Evolutionary conservation across 1,140 invertebrate genomes (phyloP).

Genomic region (Panonychus citri): DNA sequence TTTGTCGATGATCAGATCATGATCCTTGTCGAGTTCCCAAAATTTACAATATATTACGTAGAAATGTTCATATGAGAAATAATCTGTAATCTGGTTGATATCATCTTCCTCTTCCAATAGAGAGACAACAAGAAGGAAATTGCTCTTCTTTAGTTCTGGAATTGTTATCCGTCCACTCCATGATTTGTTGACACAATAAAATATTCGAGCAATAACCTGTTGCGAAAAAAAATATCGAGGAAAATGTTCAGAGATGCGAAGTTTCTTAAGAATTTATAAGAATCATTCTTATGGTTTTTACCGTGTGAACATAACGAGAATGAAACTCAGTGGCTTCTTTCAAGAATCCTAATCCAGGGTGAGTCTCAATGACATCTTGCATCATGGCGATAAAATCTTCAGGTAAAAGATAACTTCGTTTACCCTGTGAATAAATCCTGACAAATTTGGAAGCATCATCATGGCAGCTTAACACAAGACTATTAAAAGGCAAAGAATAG

Average conservation of each 20-base stretch:
- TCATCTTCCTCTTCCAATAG: slow-evolving; percentile 60
- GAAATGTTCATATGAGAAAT: slow-evolving; percentile 98
- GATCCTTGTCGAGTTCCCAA: slow-evolving; percentile 96
- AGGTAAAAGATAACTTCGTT: slow-evolving; percentile 26
- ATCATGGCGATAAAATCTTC: slow-evolving; percentile 68
- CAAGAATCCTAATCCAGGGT: slow-evolving; percentile 86
- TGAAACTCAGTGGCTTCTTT: slow-evolving; percentile 96
- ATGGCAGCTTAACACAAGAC: slow-evolving; percentile 49
- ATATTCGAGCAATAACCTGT: slow-evolving; percentile 87
- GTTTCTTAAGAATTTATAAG: no score
- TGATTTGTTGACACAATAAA: slow-evolving; percentile 88
- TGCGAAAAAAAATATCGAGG: no score
- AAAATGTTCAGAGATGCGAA: no score
- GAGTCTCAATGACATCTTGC: slow-evolving; percentile 96
- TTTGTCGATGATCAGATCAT: slow-evolving; percentile 82
- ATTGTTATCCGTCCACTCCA: slow-evolving; percentile 83
- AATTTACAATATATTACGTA: slow-evolving; percentile 99
- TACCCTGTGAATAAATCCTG: slow-evolving; percentile 35
- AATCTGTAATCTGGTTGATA: slow-evolving; percentile 85
- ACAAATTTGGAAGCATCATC: slow-evolving; percentile 76
- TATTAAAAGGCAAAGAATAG: slow-evolving; percentile 20
- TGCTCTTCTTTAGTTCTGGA: slow-evolving; percentile 68
- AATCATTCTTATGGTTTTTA: slow-evolving; percentile 25
- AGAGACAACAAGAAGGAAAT: slow-evolving; percentile 38
- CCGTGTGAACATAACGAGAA: slow-evolving; percentile 89